These are phyloP conservation scores for Ectemnius lituratus DNA, from an alignment of 2,888 invertebrate species.

Conservation along the genomic window DNA sequence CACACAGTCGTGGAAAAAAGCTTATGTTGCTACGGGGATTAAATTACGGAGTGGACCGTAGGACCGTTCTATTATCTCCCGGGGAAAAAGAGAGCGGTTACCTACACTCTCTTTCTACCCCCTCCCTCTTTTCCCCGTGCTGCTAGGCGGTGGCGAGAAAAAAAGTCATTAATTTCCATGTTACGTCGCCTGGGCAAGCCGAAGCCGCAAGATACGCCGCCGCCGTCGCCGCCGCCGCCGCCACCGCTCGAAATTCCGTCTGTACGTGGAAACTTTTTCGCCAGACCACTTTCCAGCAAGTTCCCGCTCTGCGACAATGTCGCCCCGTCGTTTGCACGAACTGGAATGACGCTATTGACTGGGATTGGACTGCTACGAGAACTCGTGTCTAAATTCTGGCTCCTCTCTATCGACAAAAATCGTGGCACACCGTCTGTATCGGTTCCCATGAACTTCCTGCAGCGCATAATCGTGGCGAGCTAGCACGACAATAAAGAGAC, in stretches of 20 bases:
- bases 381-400: too few species aligned
- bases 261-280: conserved; percentile 1
- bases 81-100: not conserved
- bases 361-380: too few species aligned
- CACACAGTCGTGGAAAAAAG: not conserved
- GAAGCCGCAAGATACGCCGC: conserved; percentile 10
- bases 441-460: too few species aligned
- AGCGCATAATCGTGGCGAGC: too few species aligned
- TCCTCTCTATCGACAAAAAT: too few species aligned
- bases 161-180: conserved; percentile 12
- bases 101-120: too few species aligned
- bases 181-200: not conserved
- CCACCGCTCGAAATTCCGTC: conserved; percentile 1
- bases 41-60: conserved; percentile 6
- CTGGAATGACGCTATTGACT: too few species aligned
- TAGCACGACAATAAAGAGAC: too few species aligned
- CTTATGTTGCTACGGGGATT: conserved; percentile 6
- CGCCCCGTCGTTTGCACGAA: too few species aligned
- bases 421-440: too few species aligned
- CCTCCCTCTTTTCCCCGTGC: not conserved
- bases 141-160: conserved; percentile 1
- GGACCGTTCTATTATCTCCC: conserved; percentile 10
- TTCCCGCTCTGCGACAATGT: not conserved
- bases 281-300: not conserved
- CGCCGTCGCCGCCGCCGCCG: too few species aligned